Percentiles rank a stretch among this genome's conserved stretches.
Conservation (phyloP, 2,888 invertebrate species). For the Diabrotica balteata region DNA sequence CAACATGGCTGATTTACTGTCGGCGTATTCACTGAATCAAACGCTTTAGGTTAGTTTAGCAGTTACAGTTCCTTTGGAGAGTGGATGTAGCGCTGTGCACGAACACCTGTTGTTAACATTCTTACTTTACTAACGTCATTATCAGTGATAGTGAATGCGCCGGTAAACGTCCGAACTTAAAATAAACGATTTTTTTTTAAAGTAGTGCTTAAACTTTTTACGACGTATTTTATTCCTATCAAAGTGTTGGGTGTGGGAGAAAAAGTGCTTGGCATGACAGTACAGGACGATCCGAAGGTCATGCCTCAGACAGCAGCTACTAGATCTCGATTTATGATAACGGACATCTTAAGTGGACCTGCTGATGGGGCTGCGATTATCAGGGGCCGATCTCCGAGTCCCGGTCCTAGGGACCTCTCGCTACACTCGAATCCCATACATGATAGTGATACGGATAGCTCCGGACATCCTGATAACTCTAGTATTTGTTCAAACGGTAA, state of each 20-base stretch:
- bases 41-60: slow-evolving; percentile 55
- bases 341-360: slow-evolving; percentile 79
- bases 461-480: slow-evolving; percentile 64
- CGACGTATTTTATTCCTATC: slow-evolving; percentile 30
- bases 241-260: slow-evolving; percentile 59
- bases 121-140: slow-evolving; percentile 15
- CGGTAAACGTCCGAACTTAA: slow-evolving; percentile 8
- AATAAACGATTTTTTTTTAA: slow-evolving; percentile 9
- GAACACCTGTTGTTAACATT: slow-evolving; percentile 38
- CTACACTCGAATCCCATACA: slow-evolving; percentile 60
- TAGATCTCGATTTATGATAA: slow-evolving; percentile 88
- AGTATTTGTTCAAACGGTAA: slow-evolving; percentile 66
- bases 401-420: slow-evolving; percentile 65
- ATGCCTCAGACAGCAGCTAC: slow-evolving; percentile 63
- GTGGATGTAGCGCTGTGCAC: slow-evolving; percentile 35
- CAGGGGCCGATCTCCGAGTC: slow-evolving; percentile 63
- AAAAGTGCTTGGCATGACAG: slow-evolving; percentile 60
- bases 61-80: slow-evolving; percentile 51
- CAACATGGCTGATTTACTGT: slow-evolving; percentile 62
- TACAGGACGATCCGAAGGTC: slow-evolving; percentile 60
- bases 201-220: slow-evolving; percentile 2
- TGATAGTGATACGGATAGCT: slow-evolving; percentile 65
- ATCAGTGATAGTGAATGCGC: slow-evolving; percentile 19
- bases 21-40: slow-evolving; percentile 43
- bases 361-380: slow-evolving; percentile 64